Evolutionary conservation across 2,113 vertebrate species (phyloP).

Genomic region (Pterophyllum scalare): DNA sequence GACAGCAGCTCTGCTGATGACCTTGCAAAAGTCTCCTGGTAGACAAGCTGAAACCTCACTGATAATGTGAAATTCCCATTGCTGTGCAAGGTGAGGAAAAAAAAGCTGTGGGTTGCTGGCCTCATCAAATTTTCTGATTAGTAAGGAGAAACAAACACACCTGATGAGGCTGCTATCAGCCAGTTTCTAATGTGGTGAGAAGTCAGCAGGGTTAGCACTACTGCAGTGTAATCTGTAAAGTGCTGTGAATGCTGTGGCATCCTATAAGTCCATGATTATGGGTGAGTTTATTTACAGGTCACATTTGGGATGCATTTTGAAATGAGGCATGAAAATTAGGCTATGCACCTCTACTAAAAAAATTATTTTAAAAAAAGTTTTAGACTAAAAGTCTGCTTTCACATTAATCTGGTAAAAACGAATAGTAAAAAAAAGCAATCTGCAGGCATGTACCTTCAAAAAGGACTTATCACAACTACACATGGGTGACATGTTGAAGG

Average conservation of each 20-base stretch:
- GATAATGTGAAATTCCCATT: slow-evolving; percentile 57
- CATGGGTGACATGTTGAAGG: background rate
- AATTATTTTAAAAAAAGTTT: background rate
- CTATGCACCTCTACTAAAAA: background rate
- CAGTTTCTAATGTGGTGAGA: slow-evolving; percentile 11
- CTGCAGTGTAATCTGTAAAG: background rate
- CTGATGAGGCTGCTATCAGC: slow-evolving; percentile 45
- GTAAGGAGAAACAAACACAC: slow-evolving; percentile 46
- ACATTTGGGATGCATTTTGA: background rate
- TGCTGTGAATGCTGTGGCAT: background rate
- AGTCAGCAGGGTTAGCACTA: background rate
- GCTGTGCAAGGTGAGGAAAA: slow-evolving; percentile 41
- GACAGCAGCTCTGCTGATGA: slow-evolving; percentile 69
- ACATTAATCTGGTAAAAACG: background rate
- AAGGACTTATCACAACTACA: background rate
- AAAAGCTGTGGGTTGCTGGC: slow-evolving; percentile 43
- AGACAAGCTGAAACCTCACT: slow-evolving; percentile 61
- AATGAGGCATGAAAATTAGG: background rate
- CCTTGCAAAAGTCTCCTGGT: slow-evolving; percentile 67
- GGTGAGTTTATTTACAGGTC: background rate
- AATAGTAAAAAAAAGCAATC: background rate
- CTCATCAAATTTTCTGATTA: slow-evolving; percentile 76
- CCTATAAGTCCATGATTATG: background rate
- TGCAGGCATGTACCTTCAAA: background rate
- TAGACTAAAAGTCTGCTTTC: background rate